Evolutionary conservation across 2,888 invertebrate genomes (phyloP).

Genomic region (Hirudinaria manillensis): DNA sequence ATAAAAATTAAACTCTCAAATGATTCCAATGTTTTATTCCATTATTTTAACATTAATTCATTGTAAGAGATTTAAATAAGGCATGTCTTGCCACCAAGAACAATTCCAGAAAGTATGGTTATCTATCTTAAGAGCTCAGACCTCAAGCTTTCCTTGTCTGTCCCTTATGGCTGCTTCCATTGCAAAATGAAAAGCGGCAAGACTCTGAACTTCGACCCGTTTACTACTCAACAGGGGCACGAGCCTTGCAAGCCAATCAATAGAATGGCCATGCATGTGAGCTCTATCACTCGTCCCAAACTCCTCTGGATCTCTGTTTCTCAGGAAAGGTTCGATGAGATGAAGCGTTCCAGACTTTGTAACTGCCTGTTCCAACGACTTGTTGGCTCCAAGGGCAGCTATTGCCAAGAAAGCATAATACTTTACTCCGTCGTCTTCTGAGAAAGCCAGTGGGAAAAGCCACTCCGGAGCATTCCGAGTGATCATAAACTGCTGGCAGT

Average conservation of each 20-base stretch:
- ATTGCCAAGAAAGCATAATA: constrained; percentile 98
- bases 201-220: constrained; percentile 86
- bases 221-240: constrained; percentile 90
- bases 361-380: constrained; percentile 94
- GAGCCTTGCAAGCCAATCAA: constrained; percentile 83
- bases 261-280: constrained; percentile 90
- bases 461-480: constrained; percentile 70
- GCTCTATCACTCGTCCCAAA: constrained; percentile 73
- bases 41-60: too few species aligned
- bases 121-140: constrained; percentile 11
- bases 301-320: constrained; percentile 84
- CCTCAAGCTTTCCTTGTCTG: constrained; percentile 51
- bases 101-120: too few species aligned
- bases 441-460: constrained; percentile 94
- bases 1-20: constrained; percentile 1
- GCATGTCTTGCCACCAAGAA: too few species aligned
- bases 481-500: constrained; percentile 95
- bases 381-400: constrained; percentile 89
- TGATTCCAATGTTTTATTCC: too few species aligned
- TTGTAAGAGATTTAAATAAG: too few species aligned
- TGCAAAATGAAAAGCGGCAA: constrained; percentile 94
- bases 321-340: constrained; percentile 92
- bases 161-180: constrained; percentile 98
- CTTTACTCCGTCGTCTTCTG: constrained; percentile 73
- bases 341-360: constrained; percentile 90